Percentiles rank a stretch among this genome's conserved stretches.
Conservation (phyloP, 1,140 invertebrate species). For the Drosophila navojoa region DNA sequence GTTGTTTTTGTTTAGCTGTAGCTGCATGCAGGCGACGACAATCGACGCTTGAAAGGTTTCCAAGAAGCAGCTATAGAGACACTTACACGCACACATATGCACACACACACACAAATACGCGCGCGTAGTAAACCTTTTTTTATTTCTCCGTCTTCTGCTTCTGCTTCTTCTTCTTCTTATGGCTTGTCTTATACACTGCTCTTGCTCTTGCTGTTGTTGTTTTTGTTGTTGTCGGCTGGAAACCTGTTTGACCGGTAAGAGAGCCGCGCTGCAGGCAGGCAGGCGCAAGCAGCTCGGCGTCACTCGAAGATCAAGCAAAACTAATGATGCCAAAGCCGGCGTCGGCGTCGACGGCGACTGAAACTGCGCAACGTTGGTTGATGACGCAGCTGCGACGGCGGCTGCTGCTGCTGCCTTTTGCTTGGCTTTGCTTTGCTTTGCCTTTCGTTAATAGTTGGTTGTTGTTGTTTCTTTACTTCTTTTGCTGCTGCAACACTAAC, state of each 20-base stretch:
- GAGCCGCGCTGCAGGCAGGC: slow-evolving; percentile 32
- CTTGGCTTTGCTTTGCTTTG: slow-evolving; percentile 27
- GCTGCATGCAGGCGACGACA: slow-evolving; percentile 54
- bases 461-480: slow-evolving; percentile 20
- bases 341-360: slow-evolving; percentile 43
- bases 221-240: slow-evolving; percentile 40
- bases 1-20: slow-evolving; percentile 41
- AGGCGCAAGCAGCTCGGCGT: slow-evolving; percentile 31
- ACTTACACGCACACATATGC: slow-evolving; percentile 5
- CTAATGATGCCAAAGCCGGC: slow-evolving; percentile 68
- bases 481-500: slow-evolving; percentile 25
- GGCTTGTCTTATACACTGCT: slow-evolving; percentile 12
- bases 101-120: slow-evolving; percentile 7
- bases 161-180: slow-evolving; percentile 19
- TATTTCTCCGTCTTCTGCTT: slow-evolving; percentile 27
- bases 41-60: slow-evolving; percentile 78
- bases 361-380: slow-evolving; percentile 25
- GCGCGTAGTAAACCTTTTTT: slow-evolving; percentile 32
- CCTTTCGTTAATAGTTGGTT: slow-evolving; percentile 33
- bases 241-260: slow-evolving; percentile 77
- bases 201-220: slow-evolving; percentile 17
- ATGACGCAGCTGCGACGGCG: slow-evolving; percentile 44
- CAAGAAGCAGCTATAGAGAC: slow-evolving; percentile 59
- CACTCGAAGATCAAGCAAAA: slow-evolving; percentile 43
- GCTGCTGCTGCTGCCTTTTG: slow-evolving; percentile 36